phyloP scores from a whole-genome alignment of 2,113 vertebrate species.

The Silurus glanis region DNA sequence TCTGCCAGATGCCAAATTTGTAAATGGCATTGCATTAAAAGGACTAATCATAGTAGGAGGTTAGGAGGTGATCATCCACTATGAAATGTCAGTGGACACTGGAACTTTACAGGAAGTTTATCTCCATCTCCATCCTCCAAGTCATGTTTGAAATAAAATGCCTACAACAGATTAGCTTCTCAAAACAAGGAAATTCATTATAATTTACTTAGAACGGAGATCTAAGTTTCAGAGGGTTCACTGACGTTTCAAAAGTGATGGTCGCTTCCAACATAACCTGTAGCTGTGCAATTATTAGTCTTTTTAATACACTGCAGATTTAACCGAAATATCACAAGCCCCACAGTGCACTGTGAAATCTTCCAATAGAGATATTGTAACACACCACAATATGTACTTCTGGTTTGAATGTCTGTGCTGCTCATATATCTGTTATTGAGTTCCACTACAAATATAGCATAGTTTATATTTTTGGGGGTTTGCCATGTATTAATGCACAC shows the following conservation, averaged over 20 bases:
- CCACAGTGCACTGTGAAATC: neutral
- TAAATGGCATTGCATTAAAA: too few relatives aligned
- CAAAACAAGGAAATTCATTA: neutral
- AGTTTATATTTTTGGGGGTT: slow-evolving; percentile 19
- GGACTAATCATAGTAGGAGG: too few relatives aligned
- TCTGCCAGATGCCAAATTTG: too few relatives aligned
- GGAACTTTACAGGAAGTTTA: too few relatives aligned
- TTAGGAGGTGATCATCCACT: too few relatives aligned
- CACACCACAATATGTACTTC: neutral
- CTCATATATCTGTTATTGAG: slow-evolving; percentile 13
- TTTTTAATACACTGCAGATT: neutral
- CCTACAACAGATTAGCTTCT: neutral
- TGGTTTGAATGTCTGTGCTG: neutral
- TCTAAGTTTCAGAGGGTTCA: slow-evolving; percentile 21
- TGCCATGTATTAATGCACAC: slow-evolving; percentile 18
- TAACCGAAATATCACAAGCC: neutral
- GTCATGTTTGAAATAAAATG: neutral
- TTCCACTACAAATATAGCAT: slow-evolving; percentile 47
- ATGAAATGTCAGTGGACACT: too few relatives aligned
- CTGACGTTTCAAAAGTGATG: neutral
- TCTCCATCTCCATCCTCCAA: neutral
- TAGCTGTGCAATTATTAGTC: neutral
- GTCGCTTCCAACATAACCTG: neutral
- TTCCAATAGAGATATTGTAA: neutral
- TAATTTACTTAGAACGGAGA: neutral